Base-by-base conservation (phyloP, 2,113 vertebrate genomes). In the Ia io region DNA sequence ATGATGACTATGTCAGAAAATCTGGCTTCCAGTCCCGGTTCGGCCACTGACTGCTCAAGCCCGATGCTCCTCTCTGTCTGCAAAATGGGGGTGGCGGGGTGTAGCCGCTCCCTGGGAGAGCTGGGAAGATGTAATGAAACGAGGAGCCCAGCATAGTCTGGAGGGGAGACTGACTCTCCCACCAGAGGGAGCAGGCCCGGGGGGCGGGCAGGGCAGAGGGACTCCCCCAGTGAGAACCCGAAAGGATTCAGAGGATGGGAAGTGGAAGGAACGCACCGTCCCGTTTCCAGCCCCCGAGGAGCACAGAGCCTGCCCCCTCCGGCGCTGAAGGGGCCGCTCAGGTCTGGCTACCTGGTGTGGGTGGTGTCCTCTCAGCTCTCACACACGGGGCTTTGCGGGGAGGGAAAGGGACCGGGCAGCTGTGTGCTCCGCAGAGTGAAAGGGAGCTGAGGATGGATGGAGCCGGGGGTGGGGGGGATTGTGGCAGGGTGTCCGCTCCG, bases 141-240 rank as follows among this genome's bases (percentile, higher is more conserved):
- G 4, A 61, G 61, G 44, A 0, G 0, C 56, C 56, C n/a, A 14
- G 28, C 59, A 32, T 32, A 3, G 20, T 7, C 40, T 22, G 12
- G 28, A 30, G 5, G 6, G 69, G 37, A 90, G 20, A 37, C 63
- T 2, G 35, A 35, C 47, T 44, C 49, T 70, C 47, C 32, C 28
- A 11, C 28, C 49, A 30, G 9, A 53, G 9, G 35, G 12, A 14
- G 12, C 6, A 25, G 85, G 76, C 14, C 6, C 2, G 0, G 3
- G 7, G 9, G 9, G 23, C 5, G 14, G 10, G 47, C 0, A 3
- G 32, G 40, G 53, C 61, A 0, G 0, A n/a, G 14, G 47, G 32
- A 40, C 37, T 5, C 17, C 16, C 18, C 74, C 69, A 4, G 44
- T 0, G 16, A 37, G 37, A 37, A 59, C 28, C n/a, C 37, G 40